Evolutionary conservation across 2,888 invertebrate genomes (phyloP), one percentile per base, ranked within the genome.

Genomic region (Gibbula magus): DNA sequence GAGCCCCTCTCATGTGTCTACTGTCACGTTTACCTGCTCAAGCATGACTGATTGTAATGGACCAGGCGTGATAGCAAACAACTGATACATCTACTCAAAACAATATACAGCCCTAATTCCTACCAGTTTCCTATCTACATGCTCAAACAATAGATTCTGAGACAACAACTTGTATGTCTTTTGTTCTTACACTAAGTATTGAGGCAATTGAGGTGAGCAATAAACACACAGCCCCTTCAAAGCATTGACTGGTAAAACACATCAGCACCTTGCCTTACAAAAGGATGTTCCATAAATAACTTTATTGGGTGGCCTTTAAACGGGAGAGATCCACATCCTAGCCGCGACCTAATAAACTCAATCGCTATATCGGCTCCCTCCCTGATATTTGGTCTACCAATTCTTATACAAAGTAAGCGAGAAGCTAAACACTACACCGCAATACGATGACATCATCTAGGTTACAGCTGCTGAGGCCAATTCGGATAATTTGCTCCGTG

Each of bases 241-340:
- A 70, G 70, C 70, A 70, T 70, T 70, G 39, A 70, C 70, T 70
- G 70, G 70, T 70, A 70, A 70, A 70, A 35, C 70, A 70, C 70
- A 70, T 70, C 70, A 70, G 29, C 70, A 70, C 39, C 70, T 70
- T 70, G 70, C 70, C 39, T 35, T 70, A 70, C 70, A 70, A 70
- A 70, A 70, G 70, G 70, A 70, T 70, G 70, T 70, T 70, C 70
- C 70, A 70, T 70, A 70, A 70, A 70, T 70, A 70, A 70, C 70
- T 70, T 70, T 70, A 70, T 70, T 70, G 70, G 70, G 70, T 70
- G 70, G 70, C 70, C 70, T 70, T 70, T 70, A 70, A 70, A 70
- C 39, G 35, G 70, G 70, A 70, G 70, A 32, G 29, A 32, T 70
- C 70, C 70, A 35, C 70, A 29, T 32, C 32, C 70, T n/a, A 35